Percentiles rank a stretch among this genome's conserved stretches.
These are phyloP conservation scores for Apogon talboti DNA, from an alignment of 2,797 vertebrate genomes.

Conservation along the genomic window DNA sequence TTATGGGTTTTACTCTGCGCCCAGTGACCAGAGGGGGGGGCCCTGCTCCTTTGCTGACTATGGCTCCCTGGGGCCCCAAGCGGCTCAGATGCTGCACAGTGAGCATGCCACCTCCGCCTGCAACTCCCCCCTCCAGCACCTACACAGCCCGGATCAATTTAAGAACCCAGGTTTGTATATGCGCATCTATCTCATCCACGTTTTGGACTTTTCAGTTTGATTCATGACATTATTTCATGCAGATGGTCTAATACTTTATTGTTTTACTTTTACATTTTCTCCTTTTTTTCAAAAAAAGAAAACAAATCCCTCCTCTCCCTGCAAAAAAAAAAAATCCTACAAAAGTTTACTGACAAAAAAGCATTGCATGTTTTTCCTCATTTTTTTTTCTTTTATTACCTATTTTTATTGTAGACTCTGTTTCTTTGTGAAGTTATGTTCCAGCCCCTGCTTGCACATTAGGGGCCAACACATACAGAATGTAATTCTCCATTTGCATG, in stretches of 20 bases:
- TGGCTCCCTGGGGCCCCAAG: slow-evolving; percentile 90
- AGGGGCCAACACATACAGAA: slow-evolving; percentile 63
- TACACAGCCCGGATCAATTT: slow-evolving; percentile 89
- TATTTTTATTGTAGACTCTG: slow-evolving; percentile 55
- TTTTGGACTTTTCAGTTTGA: slow-evolving; percentile 76
- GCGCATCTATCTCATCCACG: slow-evolving; percentile 80
- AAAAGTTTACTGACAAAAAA: slow-evolving; percentile 63
- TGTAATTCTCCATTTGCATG: slow-evolving; percentile 78
- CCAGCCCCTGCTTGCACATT: slow-evolving; percentile 75
- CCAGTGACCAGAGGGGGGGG: slow-evolving; percentile 90
- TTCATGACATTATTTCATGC: slow-evolving; percentile 74
- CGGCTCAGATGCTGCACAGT: slow-evolving; percentile 90
- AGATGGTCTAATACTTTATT: slow-evolving; percentile 58
- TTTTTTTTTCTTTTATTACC: slow-evolving; percentile 22
- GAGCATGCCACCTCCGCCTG: slow-evolving; percentile 90
- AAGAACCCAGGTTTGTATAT: slow-evolving; percentile 90
- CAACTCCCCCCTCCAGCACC: slow-evolving; percentile 87
- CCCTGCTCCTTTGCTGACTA: slow-evolving; percentile 91
- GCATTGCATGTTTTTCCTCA: slow-evolving; percentile 78
- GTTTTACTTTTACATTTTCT: slow-evolving; percentile 41
- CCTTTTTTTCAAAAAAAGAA: slow-evolving; percentile 57
- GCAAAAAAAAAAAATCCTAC: slow-evolving; percentile 6
- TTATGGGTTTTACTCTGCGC: slow-evolving; percentile 92
- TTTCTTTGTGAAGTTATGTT: slow-evolving; percentile 71
- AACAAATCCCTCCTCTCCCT: slow-evolving; percentile 20